phyloP scores from a whole-genome alignment of 2,797 vertebrate genomes.

The Liasis olivaceus region DNA sequence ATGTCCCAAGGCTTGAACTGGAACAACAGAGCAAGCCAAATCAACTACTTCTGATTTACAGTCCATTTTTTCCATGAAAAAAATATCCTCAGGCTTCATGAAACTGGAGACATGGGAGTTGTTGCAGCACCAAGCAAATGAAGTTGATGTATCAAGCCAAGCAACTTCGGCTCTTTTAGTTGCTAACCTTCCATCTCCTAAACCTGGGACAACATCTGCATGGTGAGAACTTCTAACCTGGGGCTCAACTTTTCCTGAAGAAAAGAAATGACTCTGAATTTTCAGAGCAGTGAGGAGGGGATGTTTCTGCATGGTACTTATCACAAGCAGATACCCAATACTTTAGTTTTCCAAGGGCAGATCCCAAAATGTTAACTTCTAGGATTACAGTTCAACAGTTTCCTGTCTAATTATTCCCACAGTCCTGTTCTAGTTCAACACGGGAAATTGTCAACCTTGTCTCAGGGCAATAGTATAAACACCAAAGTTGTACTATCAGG shows the following conservation, averaged over 20 bases:
- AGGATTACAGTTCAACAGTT: background rate
- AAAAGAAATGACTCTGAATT: background rate
- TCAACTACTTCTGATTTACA: background rate
- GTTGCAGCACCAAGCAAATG: background rate
- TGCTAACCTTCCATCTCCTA: no score
- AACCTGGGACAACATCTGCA: no score
- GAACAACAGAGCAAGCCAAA: background rate
- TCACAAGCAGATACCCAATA: no score
- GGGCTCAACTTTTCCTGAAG: background rate
- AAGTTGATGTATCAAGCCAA: background rate
- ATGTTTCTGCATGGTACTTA: no score
- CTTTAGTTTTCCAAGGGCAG: background rate
- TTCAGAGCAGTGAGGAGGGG: background rate
- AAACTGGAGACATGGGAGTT: background rate
- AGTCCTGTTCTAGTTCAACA: background rate
- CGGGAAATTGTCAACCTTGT: background rate
- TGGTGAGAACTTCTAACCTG: background rate
- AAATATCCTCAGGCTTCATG: background rate
- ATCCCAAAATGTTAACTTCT: background rate
- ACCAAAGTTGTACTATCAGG: no score
- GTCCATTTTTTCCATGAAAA: background rate
- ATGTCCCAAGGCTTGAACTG: background rate
- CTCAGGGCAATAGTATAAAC: no score
- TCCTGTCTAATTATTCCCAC: background rate
- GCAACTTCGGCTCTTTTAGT: background rate